Evolutionary conservation across 2,113 vertebrate genomes (phyloP).

Genomic region (Apteryx owenii): DNA sequence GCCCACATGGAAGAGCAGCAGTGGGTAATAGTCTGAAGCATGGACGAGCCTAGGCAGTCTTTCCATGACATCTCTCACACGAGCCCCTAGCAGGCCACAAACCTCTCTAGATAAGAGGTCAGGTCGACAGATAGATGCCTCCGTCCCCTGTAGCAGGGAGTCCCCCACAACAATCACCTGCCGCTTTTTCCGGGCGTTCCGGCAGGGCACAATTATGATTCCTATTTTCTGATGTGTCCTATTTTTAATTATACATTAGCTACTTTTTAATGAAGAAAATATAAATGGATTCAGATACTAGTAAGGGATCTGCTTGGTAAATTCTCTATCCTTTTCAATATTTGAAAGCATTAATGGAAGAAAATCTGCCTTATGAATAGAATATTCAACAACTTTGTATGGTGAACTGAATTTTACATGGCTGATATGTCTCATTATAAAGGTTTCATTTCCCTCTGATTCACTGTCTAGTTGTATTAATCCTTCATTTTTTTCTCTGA

Average conservation of each 20-base stretch:
- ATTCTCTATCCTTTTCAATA: not conserved
- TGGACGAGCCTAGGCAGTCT: no score
- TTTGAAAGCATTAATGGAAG: not conserved
- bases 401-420: not conserved
- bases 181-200: no score
- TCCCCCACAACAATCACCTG: no score
- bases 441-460: not conserved
- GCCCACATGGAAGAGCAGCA: no score
- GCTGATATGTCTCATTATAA: not conserved
- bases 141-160: no score
- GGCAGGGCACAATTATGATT: not conserved
- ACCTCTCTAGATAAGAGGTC: no score
- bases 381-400: not conserved
- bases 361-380: not conserved
- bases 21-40: no score
- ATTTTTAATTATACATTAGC: slow-evolving; percentile 13
- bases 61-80: no score
- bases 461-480: not conserved
- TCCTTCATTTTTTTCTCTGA: not conserved
- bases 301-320: not conserved
- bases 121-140: no score
- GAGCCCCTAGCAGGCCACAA: no score
- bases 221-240: not conserved
- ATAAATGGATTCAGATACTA: not conserved
- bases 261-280: not conserved